A percentile compares a stretch with the other conserved stretches of the same genome.
These are phyloP conservation scores for Gallinago solitaria DNA, from an alignment of 2,797 vertebrate genomes.

Conservation along the genomic window DNA sequence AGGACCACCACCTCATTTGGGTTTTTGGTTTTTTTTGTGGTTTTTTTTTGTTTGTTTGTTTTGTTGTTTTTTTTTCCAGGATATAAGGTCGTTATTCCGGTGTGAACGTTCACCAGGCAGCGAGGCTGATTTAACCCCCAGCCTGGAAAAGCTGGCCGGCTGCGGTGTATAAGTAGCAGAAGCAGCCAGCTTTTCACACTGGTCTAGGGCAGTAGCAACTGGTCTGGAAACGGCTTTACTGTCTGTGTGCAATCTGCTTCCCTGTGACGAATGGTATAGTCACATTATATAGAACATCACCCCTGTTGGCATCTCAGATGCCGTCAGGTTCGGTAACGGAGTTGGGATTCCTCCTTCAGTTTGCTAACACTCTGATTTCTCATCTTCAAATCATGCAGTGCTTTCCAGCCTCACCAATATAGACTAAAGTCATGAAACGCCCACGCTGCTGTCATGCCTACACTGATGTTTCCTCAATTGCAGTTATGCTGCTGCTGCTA, in stretches of 20 bases:
- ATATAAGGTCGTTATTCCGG: too few species aligned
- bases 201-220: neutral
- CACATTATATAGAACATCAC: fast-evolving
- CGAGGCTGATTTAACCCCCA: neutral
- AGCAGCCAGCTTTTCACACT: fast-evolving
- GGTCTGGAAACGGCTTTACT: neutral
- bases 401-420: neutral
- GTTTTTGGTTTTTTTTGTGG: too few species aligned
- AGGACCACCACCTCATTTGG: too few species aligned
- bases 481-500: neutral
- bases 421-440: neutral
- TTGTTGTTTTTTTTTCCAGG: neutral
- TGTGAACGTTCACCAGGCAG: fast-evolving
- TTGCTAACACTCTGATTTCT: neutral
- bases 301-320: neutral
- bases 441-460: neutral
- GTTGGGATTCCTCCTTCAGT: neutral
- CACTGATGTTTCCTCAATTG: neutral
- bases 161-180: fast-evolving
- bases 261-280: fast-evolving
- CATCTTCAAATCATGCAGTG: fast-evolving
- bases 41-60: too few species aligned
- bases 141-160: neutral
- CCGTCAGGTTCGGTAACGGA: neutral
- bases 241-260: fast-evolving